Conservation (phyloP, 2,113 vertebrate genomes). For the Pionites leucogaster region DNA sequence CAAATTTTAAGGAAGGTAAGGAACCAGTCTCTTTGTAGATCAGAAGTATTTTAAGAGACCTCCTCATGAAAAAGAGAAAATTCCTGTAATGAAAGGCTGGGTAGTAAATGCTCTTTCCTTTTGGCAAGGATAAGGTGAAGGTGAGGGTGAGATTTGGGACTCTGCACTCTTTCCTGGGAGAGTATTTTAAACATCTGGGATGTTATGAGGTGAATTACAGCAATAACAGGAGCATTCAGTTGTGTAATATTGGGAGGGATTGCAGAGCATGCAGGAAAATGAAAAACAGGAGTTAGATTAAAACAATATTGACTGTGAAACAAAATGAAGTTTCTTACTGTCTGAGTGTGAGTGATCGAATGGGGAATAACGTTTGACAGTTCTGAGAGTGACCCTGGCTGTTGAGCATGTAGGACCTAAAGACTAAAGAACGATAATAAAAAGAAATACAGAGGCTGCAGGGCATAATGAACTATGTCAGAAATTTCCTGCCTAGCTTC, state of each 20-base stretch:
- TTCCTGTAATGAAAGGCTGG: not conserved
- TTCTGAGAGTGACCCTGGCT: constrained; percentile 28
- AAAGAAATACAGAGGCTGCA: constrained; percentile 52
- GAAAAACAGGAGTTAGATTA: constrained; percentile 15
- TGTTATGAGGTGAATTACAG: constrained; percentile 14
- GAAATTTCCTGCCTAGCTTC: constrained; percentile 49
- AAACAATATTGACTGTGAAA: constrained; percentile 53
- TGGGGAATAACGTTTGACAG: constrained; percentile 27
- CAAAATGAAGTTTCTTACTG: constrained; percentile 51
- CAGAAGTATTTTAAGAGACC: not conserved
- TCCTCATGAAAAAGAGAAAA: not conserved
- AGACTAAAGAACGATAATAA: constrained; percentile 49
- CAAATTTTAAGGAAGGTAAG: not conserved
- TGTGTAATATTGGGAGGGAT: constrained; percentile 16
- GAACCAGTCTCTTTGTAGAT: not conserved
- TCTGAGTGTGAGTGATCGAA: constrained; percentile 7
- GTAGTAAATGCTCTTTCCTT: not conserved
- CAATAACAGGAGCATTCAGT: not conserved
- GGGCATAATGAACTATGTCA: constrained; percentile 52
- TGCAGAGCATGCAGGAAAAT: not conserved
- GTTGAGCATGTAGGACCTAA: constrained; percentile 15
- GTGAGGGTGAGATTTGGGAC: constrained; percentile 27
- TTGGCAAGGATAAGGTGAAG: constrained; percentile 21
- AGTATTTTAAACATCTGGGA: constrained; percentile 1
- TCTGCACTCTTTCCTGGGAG: not conserved